Evolutionary conservation across 1,140 invertebrate species (phyloP).

Genomic region (Drosophila jambulina): DNA sequence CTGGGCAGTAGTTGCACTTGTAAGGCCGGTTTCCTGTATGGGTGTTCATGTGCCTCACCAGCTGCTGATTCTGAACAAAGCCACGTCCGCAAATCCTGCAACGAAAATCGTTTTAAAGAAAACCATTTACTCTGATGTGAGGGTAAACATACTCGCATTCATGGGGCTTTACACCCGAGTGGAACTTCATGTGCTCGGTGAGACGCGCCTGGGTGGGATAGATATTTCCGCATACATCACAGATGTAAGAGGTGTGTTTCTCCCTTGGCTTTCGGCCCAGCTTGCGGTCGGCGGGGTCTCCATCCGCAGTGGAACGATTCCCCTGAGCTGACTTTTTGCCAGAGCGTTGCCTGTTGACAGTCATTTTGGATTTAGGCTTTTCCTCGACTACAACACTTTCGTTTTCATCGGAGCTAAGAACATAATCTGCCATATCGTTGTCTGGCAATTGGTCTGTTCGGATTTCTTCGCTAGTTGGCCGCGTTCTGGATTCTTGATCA

Average conservation of each 20-base stretch:
- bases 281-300: conserved; percentile 34
- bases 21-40: conserved; percentile 87
- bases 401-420: conserved; percentile 48
- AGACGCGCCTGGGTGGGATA: conserved; percentile 76
- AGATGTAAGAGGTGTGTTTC: conserved; percentile 67
- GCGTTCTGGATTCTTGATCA: background rate
- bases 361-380: background rate
- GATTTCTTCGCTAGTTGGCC: background rate
- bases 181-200: conserved; percentile 80
- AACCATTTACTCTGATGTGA: rapidly evolving
- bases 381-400: conserved; percentile 24
- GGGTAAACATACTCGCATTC: conserved; percentile 77
- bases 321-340: conserved; percentile 2
- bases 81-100: conserved; percentile 75
- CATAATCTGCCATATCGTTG: conserved; percentile 22
- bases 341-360: conserved; percentile 21
- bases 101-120: background rate
- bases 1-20: conserved; percentile 89
- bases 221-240: conserved; percentile 81
- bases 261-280: conserved; percentile 60
- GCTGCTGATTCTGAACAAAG: conserved; percentile 77
- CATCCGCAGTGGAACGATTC: background rate
- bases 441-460: background rate
- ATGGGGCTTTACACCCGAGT: conserved; percentile 74
- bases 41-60: conserved; percentile 82